Base-by-base conservation (phyloP, 2,113 vertebrate species). In the Scartelaos histophorus region DNA sequence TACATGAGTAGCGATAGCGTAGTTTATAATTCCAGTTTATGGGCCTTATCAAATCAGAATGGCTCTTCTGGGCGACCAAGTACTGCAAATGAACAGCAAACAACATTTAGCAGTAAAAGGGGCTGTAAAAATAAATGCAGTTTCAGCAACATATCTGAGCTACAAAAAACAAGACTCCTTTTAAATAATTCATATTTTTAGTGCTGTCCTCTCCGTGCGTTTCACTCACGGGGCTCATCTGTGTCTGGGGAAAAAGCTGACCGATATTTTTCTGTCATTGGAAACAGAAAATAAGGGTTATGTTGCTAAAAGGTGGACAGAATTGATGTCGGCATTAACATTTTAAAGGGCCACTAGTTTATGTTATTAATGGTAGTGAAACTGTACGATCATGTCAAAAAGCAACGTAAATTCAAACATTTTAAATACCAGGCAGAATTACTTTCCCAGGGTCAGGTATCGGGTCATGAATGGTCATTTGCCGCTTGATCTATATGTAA, bases 261-360 rank as follows among this genome's bases (percentile, higher is more conserved):
- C 61, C 61, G 61, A 64, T 64, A 61, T 61, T 34, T 64, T 62
- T 43, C 19, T 43, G 61, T 64, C 61, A 64, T 64, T 64, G 61
- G 34, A 64, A 43, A 64, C 9, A 5, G 29, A n/a, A 38, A 64
- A 64, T 19, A 38, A 38, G 29, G 10, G 61, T 43, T n/a, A 38
- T 38, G 58, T 61, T 61, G 58, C 25, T 61, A 61, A 61, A 61
- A 61, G 25, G 58, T 34, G 15, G 25, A 17, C 24, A 17, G 9
- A 34, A 24, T 61, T 16, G 58, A 34, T 16, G 58, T 34, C 5
- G 0, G 13, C 58, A 61, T 61, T 34, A 61, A 61, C 34, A 17
- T 34, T 61, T 34, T 15, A 61, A 61, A 61, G 7, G 58, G 7
- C 15, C 25, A 7, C 6, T 19, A 3, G 17, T 61, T 61, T 17